These are phyloP conservation scores for Actinernus sp. DNA, from an alignment of 92 coral and sea anemone genomes.

Conservation along the genomic window DNA sequence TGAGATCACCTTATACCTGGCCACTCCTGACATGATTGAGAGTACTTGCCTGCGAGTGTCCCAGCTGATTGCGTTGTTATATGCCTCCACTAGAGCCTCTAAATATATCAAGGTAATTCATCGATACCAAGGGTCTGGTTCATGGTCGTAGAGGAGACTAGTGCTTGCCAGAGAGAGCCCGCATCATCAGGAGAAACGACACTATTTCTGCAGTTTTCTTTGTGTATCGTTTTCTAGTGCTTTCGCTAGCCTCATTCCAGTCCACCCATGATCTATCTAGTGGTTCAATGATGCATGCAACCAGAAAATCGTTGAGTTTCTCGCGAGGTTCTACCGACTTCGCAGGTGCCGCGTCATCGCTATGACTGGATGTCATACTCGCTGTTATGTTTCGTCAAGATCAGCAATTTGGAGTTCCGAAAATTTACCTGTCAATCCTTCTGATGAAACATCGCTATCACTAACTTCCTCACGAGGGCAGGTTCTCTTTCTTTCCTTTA, in stretches of 20 bases:
- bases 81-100: background rate
- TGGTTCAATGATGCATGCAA: background rate
- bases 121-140: background rate
- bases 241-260: background rate
- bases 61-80: slow-evolving; percentile 7
- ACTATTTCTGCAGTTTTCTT: background rate
- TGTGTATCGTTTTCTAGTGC: background rate
- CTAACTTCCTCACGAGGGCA: too few species aligned
- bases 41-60: slow-evolving; percentile 42
- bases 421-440: too few species aligned
- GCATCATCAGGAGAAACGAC: background rate
- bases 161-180: background rate
- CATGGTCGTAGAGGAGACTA: background rate
- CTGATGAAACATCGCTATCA: too few species aligned
- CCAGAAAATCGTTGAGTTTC: slow-evolving; percentile 1
- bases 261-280: background rate
- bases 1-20: slow-evolving; percentile 15
- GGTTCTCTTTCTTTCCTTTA: too few species aligned
- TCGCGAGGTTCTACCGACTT: background rate
- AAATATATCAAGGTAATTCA: background rate
- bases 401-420: too few species aligned
- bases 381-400: background rate
- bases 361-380: background rate
- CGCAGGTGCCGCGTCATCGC: background rate
- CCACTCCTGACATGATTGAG: slow-evolving; percentile 29